These are phyloP conservation scores for Mamestra configurata DNA, from an alignment of 1,140 invertebrate species.

Conservation along the genomic window DNA sequence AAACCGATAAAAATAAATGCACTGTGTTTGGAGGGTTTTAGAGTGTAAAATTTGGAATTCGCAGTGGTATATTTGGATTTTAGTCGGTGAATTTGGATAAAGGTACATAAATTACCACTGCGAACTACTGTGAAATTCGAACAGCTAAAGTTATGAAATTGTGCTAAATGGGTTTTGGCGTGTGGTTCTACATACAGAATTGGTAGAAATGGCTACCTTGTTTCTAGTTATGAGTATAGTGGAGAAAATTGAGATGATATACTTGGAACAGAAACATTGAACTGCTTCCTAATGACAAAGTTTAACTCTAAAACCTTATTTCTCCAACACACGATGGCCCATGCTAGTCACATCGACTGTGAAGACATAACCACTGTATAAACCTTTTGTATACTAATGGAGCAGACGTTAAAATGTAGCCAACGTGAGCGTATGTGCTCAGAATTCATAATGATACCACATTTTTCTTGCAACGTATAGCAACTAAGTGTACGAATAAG, in stretches of 20 bases:
- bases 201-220: not conserved
- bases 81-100: not conserved
- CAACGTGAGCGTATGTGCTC: conserved; percentile 16
- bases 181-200: not conserved
- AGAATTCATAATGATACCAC: conserved; percentile 32
- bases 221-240: not conserved
- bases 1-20: conserved; percentile 32
- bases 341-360: conserved; percentile 4
- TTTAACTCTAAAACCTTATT: not conserved
- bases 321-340: not conserved
- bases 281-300: not conserved
- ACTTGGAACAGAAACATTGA: not conserved
- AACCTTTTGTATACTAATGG: conserved; percentile 35
- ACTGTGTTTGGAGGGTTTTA: not conserved
- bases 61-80: not conserved
- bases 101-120: not conserved
- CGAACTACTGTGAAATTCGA: not conserved
- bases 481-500: conserved; percentile 30
- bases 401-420: conserved; percentile 27
- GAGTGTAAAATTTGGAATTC: not conserved
- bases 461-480: conserved; percentile 36
- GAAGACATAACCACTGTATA: conserved; percentile 19
- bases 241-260: not conserved
- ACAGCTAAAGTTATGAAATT: not conserved
- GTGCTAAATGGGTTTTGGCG: not conserved